Evolutionary conservation across 2,797 vertebrate genomes (phyloP).

Genomic region (Tarsius wallacei): DNA sequence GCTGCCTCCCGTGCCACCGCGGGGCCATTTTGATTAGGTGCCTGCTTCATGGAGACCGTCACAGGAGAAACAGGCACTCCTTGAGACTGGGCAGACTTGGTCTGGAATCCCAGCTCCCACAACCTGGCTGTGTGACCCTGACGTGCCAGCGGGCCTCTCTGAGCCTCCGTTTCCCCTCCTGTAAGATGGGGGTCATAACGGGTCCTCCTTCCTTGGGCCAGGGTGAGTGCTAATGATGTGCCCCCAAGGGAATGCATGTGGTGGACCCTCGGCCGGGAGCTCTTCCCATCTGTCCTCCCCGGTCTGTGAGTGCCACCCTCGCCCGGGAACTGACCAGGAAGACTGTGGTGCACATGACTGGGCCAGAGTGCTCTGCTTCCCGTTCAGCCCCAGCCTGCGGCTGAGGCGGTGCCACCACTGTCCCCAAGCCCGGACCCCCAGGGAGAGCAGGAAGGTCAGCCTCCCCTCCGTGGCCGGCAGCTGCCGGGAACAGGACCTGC

Average conservation of each 20-base stretch:
- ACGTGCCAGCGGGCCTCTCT: not conserved
- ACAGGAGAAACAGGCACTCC: not conserved
- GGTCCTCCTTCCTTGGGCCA: not conserved
- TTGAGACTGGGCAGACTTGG: not conserved
- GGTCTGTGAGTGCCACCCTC: not conserved
- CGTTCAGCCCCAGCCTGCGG: not conserved
- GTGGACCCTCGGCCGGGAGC: not conserved
- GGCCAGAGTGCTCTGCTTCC: not conserved
- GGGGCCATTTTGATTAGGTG: not conserved
- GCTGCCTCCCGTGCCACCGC: not conserved
- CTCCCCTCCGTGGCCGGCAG: slow-evolving; percentile 12
- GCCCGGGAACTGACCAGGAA: too few relatives aligned
- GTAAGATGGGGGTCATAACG: not conserved
- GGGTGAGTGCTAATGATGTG: fast-evolving
- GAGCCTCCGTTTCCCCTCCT: slow-evolving; percentile 15
- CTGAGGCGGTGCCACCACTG: not conserved
- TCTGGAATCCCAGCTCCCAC: not conserved
- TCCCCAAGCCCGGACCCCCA: not conserved
- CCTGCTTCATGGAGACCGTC: not conserved
- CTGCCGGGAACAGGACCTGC: not conserved
- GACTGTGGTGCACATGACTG: not conserved
- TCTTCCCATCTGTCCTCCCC: fast-evolving
- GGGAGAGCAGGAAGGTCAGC: slow-evolving; percentile 68
- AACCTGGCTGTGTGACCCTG: not conserved
- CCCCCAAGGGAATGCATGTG: not conserved